These are phyloP conservation scores for Saccostrea cuccullata DNA, from an alignment of 1,140 invertebrate species.

Conservation along the genomic window DNA sequence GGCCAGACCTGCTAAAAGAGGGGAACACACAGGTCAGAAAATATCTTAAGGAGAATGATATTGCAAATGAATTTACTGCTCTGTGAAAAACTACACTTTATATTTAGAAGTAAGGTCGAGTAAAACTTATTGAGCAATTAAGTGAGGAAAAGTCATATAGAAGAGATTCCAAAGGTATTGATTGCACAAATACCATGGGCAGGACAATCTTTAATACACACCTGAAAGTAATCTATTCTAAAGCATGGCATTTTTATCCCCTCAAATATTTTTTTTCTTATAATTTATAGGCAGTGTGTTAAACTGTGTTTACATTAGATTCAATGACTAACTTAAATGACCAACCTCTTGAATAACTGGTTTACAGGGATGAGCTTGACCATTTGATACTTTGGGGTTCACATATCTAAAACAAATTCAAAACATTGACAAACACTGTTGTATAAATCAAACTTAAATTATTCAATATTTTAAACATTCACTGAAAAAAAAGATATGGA, in stretches of 20 bases:
- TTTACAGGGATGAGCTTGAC: slow-evolving; percentile 88
- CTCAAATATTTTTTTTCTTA: too few species aligned
- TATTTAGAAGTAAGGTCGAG: too few species aligned
- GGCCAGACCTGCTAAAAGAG: slow-evolving; percentile 85
- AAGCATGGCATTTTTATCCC: too few species aligned
- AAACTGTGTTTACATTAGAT: too few species aligned
- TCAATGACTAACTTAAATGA: background rate
- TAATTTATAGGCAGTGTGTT: too few species aligned
- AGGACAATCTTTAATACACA: background rate
- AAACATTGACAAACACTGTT: slow-evolving; percentile 24
- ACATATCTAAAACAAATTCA: slow-evolving; percentile 82
- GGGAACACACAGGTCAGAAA: background rate
- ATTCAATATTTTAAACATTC: too few species aligned
- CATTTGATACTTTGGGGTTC: slow-evolving; percentile 82
- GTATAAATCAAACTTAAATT: background rate
- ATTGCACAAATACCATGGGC: background rate
- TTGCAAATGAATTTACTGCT: too few species aligned
- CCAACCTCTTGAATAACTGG: slow-evolving; percentile 87
- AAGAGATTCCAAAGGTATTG: background rate
- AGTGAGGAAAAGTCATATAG: background rate
- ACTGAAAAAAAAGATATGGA: too few species aligned
- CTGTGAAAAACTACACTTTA: too few species aligned
- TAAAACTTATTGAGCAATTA: background rate
- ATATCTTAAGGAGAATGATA: too few species aligned
- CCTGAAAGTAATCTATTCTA: background rate